Base-by-base conservation (phyloP, 1,140 invertebrate genomes). In the Pinna nobilis region DNA sequence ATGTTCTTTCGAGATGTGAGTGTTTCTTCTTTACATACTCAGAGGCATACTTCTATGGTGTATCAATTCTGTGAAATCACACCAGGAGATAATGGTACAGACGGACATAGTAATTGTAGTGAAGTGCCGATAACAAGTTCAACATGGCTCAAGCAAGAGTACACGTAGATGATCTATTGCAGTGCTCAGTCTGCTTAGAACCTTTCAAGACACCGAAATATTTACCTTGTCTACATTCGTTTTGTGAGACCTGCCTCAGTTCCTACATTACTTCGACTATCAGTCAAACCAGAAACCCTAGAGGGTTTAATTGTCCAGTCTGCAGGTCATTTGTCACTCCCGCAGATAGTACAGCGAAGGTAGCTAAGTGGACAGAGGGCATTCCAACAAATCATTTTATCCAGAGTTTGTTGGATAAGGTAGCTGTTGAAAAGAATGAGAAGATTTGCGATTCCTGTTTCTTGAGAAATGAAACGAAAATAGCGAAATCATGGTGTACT, bases 401-500 rank as follows among this genome's bases (percentile, higher is more conserved):
- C 15, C 44, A 73, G 11, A 71, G 70, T 33, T 61, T 79, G 32
- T 73, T 79, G 9, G 70, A 79, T 39, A 70, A 70, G 23, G 74
- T 76, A 9, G 64, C 65, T 33, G 32, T 79, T 15, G 41, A 70
- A 32, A 69, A 64, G 15, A 67, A 73, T 18, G 67, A 61, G 13
- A 60, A 71, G 18, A 66, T 57, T 41, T 79, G 77, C 35, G 73
- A 79, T 35, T 70, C 77, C 5, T 79, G 77, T 55, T 61, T 44
- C 20, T 65, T 28, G 35, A 50, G 73, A 32, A 68, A 71, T 4
- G 66, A 76, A 18, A 39, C 23, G 11, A 64, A 55, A 11, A 49
- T 74, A 15, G 77, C 77, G 3, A n/a, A 55, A 32, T 74, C 59
- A 50, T 79, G 77, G 77, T 79, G 77, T 39, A 70, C 76, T 30